Conservation (phyloP, 2,113 vertebrate genomes). For the Crotalus tigris region DNA sequence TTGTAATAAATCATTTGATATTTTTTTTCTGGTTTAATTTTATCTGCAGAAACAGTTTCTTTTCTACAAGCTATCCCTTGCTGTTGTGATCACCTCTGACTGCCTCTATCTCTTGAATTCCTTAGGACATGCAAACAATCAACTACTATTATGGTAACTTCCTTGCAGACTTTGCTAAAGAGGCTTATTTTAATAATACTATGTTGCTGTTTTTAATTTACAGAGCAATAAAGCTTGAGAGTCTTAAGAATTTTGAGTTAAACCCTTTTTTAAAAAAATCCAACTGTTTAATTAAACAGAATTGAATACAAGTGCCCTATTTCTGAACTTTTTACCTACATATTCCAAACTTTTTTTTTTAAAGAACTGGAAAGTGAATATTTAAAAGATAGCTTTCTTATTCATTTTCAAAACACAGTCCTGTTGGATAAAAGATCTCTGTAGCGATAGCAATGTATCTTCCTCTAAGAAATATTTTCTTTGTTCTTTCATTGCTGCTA, state of each 20-base stretch:
- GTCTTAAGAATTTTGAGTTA: not conserved
- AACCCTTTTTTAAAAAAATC: not conserved
- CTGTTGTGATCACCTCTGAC: not conserved
- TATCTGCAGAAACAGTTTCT: not conserved
- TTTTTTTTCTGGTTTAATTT: not conserved
- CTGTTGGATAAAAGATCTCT: not conserved
- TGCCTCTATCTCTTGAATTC: not conserved
- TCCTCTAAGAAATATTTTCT: not conserved
- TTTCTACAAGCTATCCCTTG: not conserved
- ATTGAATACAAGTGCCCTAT: not conserved
- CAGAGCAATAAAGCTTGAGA: not conserved
- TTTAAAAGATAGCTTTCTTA: not conserved
- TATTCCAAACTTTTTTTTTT: not conserved
- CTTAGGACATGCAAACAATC: not conserved
- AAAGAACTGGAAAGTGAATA: not conserved
- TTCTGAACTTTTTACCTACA: not conserved
- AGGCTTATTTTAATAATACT: not conserved
- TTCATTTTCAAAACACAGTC: not conserved
- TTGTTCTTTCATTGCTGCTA: not conserved
- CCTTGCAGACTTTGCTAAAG: not conserved
- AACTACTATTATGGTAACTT: not conserved
- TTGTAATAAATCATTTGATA: not conserved
- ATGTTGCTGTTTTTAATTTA: not conserved
- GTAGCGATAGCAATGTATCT: not conserved
- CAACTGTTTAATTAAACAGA: not conserved